Evolutionary conservation across 2,888 invertebrate species (phyloP), one percentile per base, ranked within the genome.

Genomic region (Andrena bucephala): DNA sequence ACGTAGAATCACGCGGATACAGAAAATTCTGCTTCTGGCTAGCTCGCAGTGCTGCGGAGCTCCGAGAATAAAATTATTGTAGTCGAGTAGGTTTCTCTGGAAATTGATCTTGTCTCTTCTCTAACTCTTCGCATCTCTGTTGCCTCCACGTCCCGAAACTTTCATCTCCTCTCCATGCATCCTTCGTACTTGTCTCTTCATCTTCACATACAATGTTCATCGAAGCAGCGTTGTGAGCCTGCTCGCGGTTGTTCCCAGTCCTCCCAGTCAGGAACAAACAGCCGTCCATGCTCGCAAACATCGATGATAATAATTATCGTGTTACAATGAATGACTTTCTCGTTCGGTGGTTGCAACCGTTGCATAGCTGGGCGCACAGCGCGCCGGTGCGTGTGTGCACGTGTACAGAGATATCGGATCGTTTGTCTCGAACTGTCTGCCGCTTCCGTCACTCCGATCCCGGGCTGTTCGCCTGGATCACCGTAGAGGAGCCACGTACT

Each of bases 371-470:
- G 16, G 52, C 27, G 31, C 20, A 24, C 24, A 24, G n/a, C 20
- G n/a, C 52, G 36, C 48, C 27, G 24, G 36, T 68, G 59, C 52
- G 24, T 50, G 4, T 54, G 20, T 57, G 57, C 10, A 42, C 36
- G 33, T 59, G 70, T 20, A 31, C 16, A 16, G 62, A 72, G 86
- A 89, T 89, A 89, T 86, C 85, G 85, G 86, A 87, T 87, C 89
- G 89, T 89, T 89, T 88, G 89, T 88, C 89, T 86, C 73, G 76
- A 73, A 82, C 84, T 86, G 89, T 88, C 87, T 67, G 82, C 78
- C 84, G 85, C 79, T 85, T 85, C 86, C 89, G 90, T 90, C 88
- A 89, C 85, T 84, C 85, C 65, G 42, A 74, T 62, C 81, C 79
- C 66, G 74, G 79, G 80, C 65, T 67, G 63, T 4, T 57, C 65